Conservation (phyloP, 2,113 vertebrate genomes). For the Rhineura floridana region DNA sequence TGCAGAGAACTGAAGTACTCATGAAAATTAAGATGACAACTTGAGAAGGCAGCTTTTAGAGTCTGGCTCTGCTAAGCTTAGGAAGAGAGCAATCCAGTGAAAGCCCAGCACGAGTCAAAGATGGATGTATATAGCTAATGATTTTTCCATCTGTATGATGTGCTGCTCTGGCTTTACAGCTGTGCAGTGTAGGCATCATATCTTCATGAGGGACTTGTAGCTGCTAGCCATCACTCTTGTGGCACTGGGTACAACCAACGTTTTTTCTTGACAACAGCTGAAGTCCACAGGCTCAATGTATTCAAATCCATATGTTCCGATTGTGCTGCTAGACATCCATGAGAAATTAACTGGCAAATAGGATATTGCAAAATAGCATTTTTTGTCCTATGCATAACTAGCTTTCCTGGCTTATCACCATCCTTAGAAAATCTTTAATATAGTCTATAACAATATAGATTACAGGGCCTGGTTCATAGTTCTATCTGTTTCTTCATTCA, state of each 20-base stretch:
- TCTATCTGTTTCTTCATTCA: neutral
- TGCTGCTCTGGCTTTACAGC: neutral
- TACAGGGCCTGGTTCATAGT: fast-evolving
- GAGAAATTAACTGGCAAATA: neutral
- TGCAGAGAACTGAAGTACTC: neutral
- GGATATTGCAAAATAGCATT: neutral
- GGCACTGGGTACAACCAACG: neutral
- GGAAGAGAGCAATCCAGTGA: neutral
- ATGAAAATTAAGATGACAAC: neutral
- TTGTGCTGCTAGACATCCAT: neutral
- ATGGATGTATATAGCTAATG: neutral
- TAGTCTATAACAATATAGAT: neutral
- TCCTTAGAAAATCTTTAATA: neutral
- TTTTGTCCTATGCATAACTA: neutral
- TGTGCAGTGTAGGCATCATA: neutral
- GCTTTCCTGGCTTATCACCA: neutral
- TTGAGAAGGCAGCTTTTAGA: neutral
- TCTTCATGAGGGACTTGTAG: neutral
- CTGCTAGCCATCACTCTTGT: too few species aligned
- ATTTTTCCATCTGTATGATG: neutral
- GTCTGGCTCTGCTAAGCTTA: neutral
- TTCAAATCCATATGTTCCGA: neutral
- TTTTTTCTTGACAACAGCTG: neutral
- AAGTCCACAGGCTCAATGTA: neutral
- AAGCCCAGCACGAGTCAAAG: neutral